Percentiles rank a stretch among this genome's conserved stretches.
These are phyloP conservation scores for Plagiodera versicolora DNA, from an alignment of 2,888 invertebrate species.

Conservation along the genomic window DNA sequence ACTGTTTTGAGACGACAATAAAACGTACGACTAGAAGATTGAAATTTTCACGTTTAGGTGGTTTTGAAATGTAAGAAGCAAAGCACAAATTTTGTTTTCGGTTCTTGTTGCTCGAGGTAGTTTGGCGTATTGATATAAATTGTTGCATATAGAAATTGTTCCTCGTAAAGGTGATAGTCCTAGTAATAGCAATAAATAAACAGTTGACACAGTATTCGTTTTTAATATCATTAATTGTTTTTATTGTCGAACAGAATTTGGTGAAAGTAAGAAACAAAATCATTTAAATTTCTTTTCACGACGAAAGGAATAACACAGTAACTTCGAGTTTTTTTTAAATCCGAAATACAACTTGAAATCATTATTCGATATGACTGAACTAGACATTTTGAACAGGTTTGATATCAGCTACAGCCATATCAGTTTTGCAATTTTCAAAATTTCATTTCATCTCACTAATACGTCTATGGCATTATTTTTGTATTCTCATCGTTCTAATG, in stretches of 20 bases:
- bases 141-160: constrained; percentile 39
- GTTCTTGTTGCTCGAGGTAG: constrained; percentile 30
- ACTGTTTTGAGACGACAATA: not conserved
- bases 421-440: not conserved
- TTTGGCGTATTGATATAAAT: constrained; percentile 25
- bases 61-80: not conserved
- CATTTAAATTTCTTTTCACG: too few relatives aligned
- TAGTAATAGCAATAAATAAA: constrained; percentile 36
- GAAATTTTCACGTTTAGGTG: not conserved
- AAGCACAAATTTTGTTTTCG: constrained; percentile 8
- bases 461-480: constrained; percentile 11
- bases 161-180: constrained; percentile 32
- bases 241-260: too few relatives aligned
- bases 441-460: not conserved
- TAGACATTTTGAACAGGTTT: not conserved
- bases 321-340: too few relatives aligned
- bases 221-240: constrained; percentile 6
- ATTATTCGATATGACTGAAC: too few relatives aligned
- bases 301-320: too few relatives aligned
- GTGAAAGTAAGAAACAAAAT: too few relatives aligned
- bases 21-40: not conserved
- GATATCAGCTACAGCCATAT: not conserved
- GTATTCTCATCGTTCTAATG: constrained; percentile 16
- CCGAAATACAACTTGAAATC: too few relatives aligned
- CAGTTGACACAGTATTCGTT: constrained; percentile 27